Conservation (phyloP, 2,888 invertebrate genomes). For the Sussaba pulchella region DNA sequence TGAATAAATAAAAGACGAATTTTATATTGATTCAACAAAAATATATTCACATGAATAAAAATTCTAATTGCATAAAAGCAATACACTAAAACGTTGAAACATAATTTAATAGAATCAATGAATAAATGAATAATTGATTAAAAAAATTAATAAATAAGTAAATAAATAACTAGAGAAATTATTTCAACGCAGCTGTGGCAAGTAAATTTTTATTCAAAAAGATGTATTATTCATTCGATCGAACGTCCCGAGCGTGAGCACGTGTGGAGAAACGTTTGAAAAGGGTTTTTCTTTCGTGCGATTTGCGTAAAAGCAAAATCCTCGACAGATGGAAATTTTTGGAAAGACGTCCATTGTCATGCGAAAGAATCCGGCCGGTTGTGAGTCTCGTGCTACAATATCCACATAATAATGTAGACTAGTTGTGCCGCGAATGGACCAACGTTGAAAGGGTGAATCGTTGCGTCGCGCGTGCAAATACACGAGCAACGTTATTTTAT, state of each 20-base stretch:
- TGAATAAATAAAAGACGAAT: no score
- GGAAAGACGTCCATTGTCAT: conserved; percentile 62
- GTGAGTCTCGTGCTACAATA: conserved; percentile 7
- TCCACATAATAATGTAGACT: conserved; percentile 23
- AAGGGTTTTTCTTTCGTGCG: conserved; percentile 45
- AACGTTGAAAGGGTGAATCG: not conserved
- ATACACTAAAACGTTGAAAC: no score
- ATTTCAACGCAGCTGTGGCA: no score
- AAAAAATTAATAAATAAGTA: no score
- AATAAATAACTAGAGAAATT: no score
- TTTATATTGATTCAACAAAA: no score
- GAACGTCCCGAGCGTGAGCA: no score
- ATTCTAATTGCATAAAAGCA: no score
- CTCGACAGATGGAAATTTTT: conserved; percentile 72
- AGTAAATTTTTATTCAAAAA: not conserved
- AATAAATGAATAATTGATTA: no score
- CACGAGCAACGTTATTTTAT: no score
- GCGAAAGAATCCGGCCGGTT: conserved; percentile 39
- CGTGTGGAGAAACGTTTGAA: no score
- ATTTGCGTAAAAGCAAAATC: conserved; percentile 70
- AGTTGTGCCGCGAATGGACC: not conserved
- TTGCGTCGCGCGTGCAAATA: conserved; percentile 26
- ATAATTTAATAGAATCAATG: not conserved
- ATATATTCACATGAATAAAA: no score
- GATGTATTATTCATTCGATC: not conserved